Percentiles rank a stretch among this genome's conserved stretches.
These are phyloP conservation scores for Pedionomus torquatus DNA, from an alignment of 2,113 vertebrate genomes.

Conservation along the genomic window DNA sequence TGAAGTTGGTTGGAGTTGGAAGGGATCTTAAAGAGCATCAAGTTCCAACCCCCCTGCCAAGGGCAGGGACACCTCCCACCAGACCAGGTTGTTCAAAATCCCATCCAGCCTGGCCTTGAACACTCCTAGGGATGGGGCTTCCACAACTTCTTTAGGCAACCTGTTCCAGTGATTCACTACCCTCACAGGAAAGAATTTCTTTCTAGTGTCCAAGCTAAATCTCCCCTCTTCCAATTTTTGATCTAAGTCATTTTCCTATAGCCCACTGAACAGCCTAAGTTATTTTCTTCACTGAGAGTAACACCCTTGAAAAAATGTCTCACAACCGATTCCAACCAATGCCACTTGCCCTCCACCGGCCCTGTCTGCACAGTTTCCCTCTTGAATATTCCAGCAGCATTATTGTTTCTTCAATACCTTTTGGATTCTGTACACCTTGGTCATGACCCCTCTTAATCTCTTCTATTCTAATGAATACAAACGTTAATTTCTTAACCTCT, in stretches of 20 bases:
- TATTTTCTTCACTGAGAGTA: background rate
- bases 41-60: no score
- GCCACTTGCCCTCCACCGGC: background rate
- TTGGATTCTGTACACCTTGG: conserved; percentile 25
- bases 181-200: no score
- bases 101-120: no score
- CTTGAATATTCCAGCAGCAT: conserved; percentile 9
- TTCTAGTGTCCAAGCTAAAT: no score
- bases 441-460: conserved; percentile 18
- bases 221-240: no score
- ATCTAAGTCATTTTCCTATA: background rate
- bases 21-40: no score
- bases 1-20: background rate
- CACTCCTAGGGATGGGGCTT: no score
- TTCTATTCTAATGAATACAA: conserved; percentile 59
- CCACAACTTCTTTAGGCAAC: no score
- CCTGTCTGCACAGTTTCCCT: background rate
- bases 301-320: background rate
- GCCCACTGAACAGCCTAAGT: background rate
- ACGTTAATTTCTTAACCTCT: conserved; percentile 48
- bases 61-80: no score
- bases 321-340: background rate
- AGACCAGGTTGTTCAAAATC: no score
- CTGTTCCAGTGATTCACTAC: no score
- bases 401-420: background rate